Percentiles rank a stretch among this genome's conserved stretches.
phyloP scores from a whole-genome alignment of 1,140 invertebrate species.

The Apis laboriosa region DNA sequence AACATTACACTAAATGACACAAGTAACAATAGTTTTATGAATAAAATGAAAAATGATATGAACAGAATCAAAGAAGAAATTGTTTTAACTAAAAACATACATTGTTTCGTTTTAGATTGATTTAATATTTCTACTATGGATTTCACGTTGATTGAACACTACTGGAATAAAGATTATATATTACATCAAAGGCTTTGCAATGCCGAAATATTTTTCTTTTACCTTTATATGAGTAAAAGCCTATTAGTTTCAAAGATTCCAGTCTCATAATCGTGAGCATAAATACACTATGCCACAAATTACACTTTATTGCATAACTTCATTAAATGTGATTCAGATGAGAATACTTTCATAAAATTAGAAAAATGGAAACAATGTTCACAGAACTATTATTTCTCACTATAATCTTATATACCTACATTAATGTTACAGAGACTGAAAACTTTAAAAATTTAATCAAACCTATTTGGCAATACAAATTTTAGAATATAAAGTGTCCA shows the following conservation, averaged over 20 bases:
- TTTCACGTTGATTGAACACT: constrained; percentile 44
- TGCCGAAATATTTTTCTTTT: constrained; percentile 29
- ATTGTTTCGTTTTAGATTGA: constrained; percentile 1
- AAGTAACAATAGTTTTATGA: constrained; percentile 52
- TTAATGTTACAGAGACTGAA: constrained; percentile 29
- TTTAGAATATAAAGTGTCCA: constrained; percentile 8
- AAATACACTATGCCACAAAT: not conserved
- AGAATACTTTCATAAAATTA: not conserved
- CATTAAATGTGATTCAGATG: not conserved
- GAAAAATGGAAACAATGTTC: constrained; percentile 3
- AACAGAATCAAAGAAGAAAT: constrained; percentile 42
- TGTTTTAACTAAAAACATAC: constrained; percentile 12
- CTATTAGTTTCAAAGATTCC: constrained; percentile 32
- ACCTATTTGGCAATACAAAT: constrained; percentile 15
- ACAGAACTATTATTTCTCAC: not conserved
- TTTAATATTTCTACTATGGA: constrained; percentile 19
- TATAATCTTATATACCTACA: not conserved
- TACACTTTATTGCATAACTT: not conserved
- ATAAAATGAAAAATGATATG: constrained; percentile 52
- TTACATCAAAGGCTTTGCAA: constrained; percentile 30
- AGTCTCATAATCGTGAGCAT: constrained; percentile 38
- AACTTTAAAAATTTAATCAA: constrained; percentile 37
- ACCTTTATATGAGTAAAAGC: constrained; percentile 18
- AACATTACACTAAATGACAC: constrained; percentile 66
- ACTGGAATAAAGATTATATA: constrained; percentile 29